Evolutionary conservation across 2,888 invertebrate species (phyloP).

Genomic region (Apotomis turbidana): DNA sequence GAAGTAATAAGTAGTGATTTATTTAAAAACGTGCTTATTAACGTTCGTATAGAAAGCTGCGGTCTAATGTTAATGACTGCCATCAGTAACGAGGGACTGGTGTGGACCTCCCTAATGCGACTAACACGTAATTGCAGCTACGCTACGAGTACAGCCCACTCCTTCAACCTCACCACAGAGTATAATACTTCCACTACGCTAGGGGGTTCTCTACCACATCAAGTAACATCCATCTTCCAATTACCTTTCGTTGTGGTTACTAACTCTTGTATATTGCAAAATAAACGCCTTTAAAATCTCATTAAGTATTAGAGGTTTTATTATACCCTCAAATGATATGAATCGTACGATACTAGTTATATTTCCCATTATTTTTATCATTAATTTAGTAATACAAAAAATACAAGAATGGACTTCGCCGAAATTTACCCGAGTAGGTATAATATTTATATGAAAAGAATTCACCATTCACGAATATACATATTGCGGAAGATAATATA

Average conservation of each 20-base stretch:
- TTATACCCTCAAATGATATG: conserved; percentile 39
- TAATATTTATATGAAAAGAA: conserved; percentile 19
- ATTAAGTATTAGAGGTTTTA: conserved; percentile 25
- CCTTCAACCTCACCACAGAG: conserved; percentile 26
- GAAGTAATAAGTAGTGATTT: conserved; percentile 34
- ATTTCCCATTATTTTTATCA: conserved; percentile 26
- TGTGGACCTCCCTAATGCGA: conserved; percentile 1
- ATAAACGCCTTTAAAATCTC: conserved; percentile 22
- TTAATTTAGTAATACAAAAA: conserved; percentile 31
- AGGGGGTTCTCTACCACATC: conserved; percentile 37
- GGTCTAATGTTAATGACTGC: conserved; percentile 20
- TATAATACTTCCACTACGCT: conserved; percentile 34
- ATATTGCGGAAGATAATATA: conserved; percentile 23
- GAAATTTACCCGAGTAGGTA: conserved; percentile 21
- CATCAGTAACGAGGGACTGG: conserved; percentile 23
- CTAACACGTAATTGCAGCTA: conserved; percentile 10
- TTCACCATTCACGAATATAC: conserved; percentile 14
- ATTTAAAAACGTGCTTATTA: conserved; percentile 38
- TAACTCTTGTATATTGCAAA: conserved; percentile 25
- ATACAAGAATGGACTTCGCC: conserved; percentile 31
- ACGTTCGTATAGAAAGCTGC: conserved; percentile 33
- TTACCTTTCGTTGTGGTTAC: conserved; percentile 34
- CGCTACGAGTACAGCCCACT: conserved; percentile 11
- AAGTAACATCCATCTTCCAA: conserved; percentile 23
- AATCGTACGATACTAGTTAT: conserved; percentile 34